Percentiles rank a stretch among this genome's conserved stretches.
Evolutionary conservation across 1,140 invertebrate species (phyloP).

Genomic region (Kradibia gibbosae): DNA sequence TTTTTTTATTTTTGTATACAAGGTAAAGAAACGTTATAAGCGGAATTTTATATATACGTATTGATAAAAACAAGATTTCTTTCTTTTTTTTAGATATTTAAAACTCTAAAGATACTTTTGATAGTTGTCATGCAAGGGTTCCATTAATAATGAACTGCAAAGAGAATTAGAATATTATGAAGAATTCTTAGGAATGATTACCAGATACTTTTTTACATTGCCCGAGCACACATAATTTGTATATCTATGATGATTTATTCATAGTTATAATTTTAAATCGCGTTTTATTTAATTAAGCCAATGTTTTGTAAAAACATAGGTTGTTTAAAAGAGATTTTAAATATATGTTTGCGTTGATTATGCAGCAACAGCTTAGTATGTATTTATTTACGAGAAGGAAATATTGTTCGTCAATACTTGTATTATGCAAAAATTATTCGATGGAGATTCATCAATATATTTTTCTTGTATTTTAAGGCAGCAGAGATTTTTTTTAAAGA

Average conservation of each 20-base stretch:
- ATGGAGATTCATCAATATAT: neutral
- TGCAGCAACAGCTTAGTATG: neutral
- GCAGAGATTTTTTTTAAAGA: neutral
- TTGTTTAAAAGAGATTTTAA: neutral
- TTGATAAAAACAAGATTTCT: neutral
- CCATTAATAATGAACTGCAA: neutral
- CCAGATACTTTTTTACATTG: neutral
- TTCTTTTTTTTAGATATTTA: neutral
- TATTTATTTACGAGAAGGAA: neutral
- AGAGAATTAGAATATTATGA: neutral
- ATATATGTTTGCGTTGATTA: neutral
- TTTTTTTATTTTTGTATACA: neutral
- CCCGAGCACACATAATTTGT: neutral
- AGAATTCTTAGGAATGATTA: too few relatives aligned
- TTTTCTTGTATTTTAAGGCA: neutral
- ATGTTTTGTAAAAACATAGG: neutral
- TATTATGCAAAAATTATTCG: constrained; percentile 1
- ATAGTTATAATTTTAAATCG: constrained; percentile 6
- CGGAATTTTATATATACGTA: neutral
- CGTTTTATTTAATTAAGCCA: neutral
- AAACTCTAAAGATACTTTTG: neutral
- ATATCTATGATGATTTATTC: constrained; percentile 1
- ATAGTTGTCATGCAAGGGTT: neutral
- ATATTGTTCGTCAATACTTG: neutral
- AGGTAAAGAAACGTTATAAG: too few relatives aligned